These are phyloP conservation scores for Cylloceria caligata DNA, from an alignment of 2,888 invertebrate genomes.

Conservation along the genomic window DNA sequence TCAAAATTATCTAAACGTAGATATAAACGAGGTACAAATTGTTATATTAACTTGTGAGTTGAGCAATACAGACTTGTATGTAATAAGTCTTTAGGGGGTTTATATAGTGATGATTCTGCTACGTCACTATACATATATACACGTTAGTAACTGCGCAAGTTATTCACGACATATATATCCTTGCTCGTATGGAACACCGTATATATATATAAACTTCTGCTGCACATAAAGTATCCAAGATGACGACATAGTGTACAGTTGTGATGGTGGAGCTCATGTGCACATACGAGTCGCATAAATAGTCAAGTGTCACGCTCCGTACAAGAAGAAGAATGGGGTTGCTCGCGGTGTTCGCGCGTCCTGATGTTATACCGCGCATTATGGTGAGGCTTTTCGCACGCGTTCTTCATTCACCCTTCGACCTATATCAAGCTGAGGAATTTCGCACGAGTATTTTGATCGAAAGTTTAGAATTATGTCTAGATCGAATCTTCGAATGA, in stretches of 20 bases:
- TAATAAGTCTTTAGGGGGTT: not conserved
- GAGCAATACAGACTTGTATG: not conserved
- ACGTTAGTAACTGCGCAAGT: constrained; percentile 1
- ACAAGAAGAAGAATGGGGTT: constrained; percentile 45
- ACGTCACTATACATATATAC: not conserved
- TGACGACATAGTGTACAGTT: constrained; percentile 32
- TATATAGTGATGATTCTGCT: not conserved
- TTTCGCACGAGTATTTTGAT: not conserved
- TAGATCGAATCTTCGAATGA: not conserved
- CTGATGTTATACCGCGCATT: constrained; percentile 33
- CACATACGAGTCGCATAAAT: constrained; percentile 58
- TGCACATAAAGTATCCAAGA: constrained; percentile 41
- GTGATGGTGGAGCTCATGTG: constrained; percentile 16
- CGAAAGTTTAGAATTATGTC: not conserved
- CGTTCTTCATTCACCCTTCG: constrained; percentile 15
- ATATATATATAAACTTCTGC: not conserved
- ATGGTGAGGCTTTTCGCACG: constrained; percentile 32
- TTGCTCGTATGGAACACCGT: not conserved
- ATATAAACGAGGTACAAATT: no score
- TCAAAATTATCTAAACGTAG: no score
- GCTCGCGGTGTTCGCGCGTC: constrained; percentile 2
- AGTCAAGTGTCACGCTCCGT: constrained; percentile 30
- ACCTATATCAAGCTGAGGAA: constrained; percentile 10
- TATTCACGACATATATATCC: constrained; percentile 4
- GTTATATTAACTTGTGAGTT: not conserved